phyloP scores from a whole-genome alignment of 2,797 vertebrate species.

The Sebastes diploproa region DNA sequence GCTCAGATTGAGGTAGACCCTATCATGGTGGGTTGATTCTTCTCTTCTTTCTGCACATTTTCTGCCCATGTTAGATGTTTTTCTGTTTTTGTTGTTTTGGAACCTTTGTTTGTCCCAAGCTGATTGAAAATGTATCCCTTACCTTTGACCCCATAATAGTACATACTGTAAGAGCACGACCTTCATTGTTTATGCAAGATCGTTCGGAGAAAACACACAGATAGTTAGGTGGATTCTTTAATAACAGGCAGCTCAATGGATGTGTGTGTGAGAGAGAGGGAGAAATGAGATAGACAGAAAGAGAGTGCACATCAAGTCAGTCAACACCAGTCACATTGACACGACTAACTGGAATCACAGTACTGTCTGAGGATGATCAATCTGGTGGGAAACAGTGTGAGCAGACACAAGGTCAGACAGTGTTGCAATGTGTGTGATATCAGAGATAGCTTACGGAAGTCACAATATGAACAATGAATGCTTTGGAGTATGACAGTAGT shows the following conservation, averaged over 20 bases:
- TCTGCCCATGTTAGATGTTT: neutral
- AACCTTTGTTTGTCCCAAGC: neutral
- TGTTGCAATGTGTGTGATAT: constrained; percentile 4
- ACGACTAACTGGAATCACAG: constrained; percentile 21
- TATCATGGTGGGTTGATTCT: neutral
- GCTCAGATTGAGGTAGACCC: neutral
- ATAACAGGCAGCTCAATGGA: neutral
- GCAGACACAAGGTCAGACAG: neutral
- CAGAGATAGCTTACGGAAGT: neutral
- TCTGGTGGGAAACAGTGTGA: constrained; percentile 16
- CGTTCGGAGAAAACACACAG: neutral
- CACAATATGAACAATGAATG: neutral
- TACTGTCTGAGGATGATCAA: neutral
- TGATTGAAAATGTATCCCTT: neutral
- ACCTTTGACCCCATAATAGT: no score
- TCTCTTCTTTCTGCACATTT: neutral
- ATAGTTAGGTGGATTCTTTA: neutral
- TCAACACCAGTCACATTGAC: constrained; percentile 3
- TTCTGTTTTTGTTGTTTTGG: neutral
- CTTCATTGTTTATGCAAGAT: neutral
- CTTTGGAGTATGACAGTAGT: neutral
- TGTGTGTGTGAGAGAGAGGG: neutral
- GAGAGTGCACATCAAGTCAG: neutral
- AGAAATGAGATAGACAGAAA: neutral
- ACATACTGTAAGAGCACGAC: neutral